Conservation (phyloP, 2,113 vertebrate species). For the Micronycteris hirsuta region DNA sequence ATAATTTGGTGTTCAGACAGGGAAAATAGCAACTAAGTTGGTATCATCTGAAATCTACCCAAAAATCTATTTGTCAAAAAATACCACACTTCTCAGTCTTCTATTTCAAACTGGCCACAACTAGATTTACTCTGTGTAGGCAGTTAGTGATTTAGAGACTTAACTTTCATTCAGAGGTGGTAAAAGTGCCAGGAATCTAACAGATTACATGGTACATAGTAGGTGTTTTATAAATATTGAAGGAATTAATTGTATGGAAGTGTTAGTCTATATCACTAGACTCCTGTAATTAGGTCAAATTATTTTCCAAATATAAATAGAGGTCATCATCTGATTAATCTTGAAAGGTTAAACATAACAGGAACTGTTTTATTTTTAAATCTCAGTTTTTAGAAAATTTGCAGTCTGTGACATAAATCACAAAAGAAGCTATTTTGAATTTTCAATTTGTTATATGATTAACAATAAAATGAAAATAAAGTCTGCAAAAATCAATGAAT, state of each 20-base stretch:
- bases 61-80: background rate
- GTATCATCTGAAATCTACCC: background rate
- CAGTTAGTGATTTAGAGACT: background rate
- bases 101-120: background rate
- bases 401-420: constrained; percentile 9
- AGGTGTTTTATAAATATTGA: background rate
- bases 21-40: background rate
- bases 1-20: background rate
- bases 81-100: background rate
- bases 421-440: background rate
- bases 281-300: background rate
- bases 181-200: background rate
- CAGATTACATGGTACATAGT: background rate
- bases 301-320: background rate
- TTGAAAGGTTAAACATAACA: background rate
- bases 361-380: background rate
- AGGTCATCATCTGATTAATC: background rate
- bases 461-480: constrained; percentile 51
- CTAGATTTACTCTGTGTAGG: fast-evolving
- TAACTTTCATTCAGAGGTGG: background rate
- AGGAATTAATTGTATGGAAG: background rate
- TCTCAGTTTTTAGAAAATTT: background rate
- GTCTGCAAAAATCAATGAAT: background rate
- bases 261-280: background rate
- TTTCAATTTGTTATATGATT: constrained; percentile 42